These are phyloP conservation scores for Pygoscelis antarcticus DNA, from an alignment of 2,113 vertebrate species.

Conservation along the genomic window DNA sequence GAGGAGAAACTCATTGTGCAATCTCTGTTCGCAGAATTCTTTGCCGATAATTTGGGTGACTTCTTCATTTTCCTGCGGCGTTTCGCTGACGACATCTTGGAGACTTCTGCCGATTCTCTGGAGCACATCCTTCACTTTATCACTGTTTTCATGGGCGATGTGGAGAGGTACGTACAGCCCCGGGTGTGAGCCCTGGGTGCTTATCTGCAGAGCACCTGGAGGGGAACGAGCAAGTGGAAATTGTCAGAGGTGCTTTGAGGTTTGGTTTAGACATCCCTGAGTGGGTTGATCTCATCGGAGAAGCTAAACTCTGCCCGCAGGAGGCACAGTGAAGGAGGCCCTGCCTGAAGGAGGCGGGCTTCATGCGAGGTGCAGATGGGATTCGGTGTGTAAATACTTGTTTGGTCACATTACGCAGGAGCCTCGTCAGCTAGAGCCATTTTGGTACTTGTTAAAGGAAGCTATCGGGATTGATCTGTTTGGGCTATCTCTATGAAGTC, in stretches of 20 bases:
- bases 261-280: neutral
- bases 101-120: slow-evolving; percentile 88
- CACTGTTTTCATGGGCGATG: slow-evolving; percentile 93
- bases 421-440: neutral
- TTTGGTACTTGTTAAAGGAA: neutral
- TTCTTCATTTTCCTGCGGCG: slow-evolving; percentile 96
- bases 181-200: neutral
- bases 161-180: slow-evolving; percentile 83
- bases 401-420: neutral
- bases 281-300: neutral
- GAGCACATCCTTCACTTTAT: slow-evolving; percentile 93
- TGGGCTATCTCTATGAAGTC: neutral
- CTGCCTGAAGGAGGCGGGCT: neutral
- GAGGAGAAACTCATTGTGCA: neutral
- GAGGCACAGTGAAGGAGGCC: neutral
- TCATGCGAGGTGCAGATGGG: neutral
- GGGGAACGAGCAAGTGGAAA: neutral
- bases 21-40: slow-evolving; percentile 85
- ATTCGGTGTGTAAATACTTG: neutral
- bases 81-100: slow-evolving; percentile 92
- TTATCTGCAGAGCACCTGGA: neutral
- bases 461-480: neutral
- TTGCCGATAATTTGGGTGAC: slow-evolving; percentile 95
- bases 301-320: neutral
- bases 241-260: neutral